phyloP scores from a whole-genome alignment of 1,140 invertebrate genomes.

The Ceratina australensis region DNA sequence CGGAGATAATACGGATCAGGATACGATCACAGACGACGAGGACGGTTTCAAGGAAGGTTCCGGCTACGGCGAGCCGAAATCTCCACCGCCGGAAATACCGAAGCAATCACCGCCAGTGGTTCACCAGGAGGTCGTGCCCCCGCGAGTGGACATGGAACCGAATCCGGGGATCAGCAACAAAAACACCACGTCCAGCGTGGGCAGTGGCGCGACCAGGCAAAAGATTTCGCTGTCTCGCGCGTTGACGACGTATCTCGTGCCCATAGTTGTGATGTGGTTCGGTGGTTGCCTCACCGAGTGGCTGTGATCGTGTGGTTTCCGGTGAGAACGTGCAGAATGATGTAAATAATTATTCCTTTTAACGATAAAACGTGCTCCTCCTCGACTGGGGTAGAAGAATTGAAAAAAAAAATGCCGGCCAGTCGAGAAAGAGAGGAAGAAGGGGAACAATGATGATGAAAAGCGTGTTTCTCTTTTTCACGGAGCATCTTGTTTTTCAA shows the following conservation, averaged over 20 bases:
- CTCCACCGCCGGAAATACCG: conserved; percentile 53
- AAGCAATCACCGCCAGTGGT: conserved; percentile 54
- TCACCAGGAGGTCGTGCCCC: conserved; percentile 57
- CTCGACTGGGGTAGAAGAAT: conserved; percentile 5
- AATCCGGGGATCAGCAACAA: conserved; percentile 60
- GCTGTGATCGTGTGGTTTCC: conserved; percentile 82
- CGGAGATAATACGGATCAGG: conserved; percentile 79
- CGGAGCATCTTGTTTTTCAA: too few relatives aligned
- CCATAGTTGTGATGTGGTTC: conserved; percentile 91
- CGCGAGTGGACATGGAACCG: conserved; percentile 70
- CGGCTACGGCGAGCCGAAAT: conserved; percentile 70
- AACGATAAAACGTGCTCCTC: neutral
- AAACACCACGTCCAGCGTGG: conserved; percentile 58
- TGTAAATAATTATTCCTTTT: conserved; percentile 71
- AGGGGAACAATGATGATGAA: neutral
- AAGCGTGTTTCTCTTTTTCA: neutral
- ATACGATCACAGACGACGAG: conserved; percentile 77
- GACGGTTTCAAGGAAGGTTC: conserved; percentile 75
- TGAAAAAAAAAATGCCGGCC: neutral
- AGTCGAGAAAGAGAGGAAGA: neutral
- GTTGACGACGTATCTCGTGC: conserved; percentile 87
- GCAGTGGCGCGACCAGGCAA: conserved; percentile 78
- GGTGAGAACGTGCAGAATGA: conserved; percentile 53
- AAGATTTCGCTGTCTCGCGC: conserved; percentile 83
- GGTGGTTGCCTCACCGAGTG: conserved; percentile 89